phyloP scores from a whole-genome alignment of 1,140 invertebrate species.

The Trachelipus rathkii region DNA sequence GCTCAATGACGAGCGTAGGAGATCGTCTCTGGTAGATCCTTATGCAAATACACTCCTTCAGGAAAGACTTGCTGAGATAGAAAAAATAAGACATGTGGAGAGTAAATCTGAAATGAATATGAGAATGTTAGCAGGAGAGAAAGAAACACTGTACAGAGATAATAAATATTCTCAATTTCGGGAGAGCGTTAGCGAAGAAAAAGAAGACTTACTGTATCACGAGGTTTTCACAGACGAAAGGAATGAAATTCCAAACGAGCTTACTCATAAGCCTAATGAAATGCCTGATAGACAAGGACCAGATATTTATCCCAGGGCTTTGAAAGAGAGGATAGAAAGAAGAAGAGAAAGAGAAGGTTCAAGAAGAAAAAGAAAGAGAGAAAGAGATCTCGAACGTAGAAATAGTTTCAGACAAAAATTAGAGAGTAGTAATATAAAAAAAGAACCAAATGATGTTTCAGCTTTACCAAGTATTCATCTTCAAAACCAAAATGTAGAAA shows the following conservation, averaged over 20 bases:
- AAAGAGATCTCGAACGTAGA: neutral
- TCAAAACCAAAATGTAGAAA: neutral
- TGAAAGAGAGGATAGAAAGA: neutral
- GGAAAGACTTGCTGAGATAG: conserved; percentile 20
- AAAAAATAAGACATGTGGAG: neutral
- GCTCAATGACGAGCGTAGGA: conserved; percentile 8
- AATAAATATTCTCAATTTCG: neutral
- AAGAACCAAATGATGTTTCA: neutral
- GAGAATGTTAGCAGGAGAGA: neutral
- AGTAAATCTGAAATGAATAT: neutral
- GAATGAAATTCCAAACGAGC: neutral
- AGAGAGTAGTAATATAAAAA: neutral
- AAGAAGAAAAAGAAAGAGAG: neutral
- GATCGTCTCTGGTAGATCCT: neutral
- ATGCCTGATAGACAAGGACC: neutral
- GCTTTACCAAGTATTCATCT: neutral
- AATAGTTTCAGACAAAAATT: neutral
- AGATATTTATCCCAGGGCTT: neutral
- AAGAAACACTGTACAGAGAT: neutral
- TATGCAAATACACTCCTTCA: neutral
- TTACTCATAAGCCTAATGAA: neutral
- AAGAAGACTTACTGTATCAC: neutral
- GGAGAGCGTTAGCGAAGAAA: neutral
- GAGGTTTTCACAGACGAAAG: neutral
- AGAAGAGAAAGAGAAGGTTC: conserved; percentile 2